Evolutionary conservation across 2,888 invertebrate species (phyloP).

Genomic region (Odontocerum albicorne): DNA sequence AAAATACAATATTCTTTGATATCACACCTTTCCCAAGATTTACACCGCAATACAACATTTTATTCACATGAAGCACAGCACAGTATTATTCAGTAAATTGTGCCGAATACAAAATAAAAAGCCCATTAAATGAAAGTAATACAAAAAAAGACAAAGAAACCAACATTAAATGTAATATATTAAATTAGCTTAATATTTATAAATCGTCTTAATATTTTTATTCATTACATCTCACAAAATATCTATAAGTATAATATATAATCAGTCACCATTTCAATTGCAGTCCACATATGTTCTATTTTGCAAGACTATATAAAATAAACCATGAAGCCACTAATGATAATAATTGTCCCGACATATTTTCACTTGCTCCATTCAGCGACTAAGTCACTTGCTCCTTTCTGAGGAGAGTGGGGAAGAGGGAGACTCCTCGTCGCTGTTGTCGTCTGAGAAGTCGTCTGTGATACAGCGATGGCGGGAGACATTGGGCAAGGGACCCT

Average conservation of each 20-base stretch:
- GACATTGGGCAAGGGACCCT: constrained; percentile 13
- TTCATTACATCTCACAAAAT: background rate
- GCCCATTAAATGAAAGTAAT: too few species aligned
- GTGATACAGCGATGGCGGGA: constrained; percentile 53
- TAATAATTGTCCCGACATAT: background rate
- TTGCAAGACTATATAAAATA: background rate
- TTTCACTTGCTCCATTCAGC: background rate
- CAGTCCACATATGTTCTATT: background rate
- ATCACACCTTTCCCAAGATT: too few species aligned
- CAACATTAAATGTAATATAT: too few species aligned
- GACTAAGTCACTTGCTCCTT: constrained; percentile 13
- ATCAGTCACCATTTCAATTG: background rate
- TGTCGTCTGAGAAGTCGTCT: constrained; percentile 51
- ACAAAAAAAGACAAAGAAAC: too few species aligned
- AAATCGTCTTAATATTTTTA: too few species aligned
- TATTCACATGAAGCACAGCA: too few species aligned
- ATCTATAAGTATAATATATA: background rate
- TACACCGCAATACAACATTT: too few species aligned
- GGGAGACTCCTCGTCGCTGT: constrained; percentile 47
- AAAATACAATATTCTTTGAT: too few species aligned
- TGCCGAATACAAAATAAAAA: too few species aligned
- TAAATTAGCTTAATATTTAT: too few species aligned
- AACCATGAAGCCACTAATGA: background rate
- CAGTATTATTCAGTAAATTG: too few species aligned
- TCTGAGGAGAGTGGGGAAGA: constrained; percentile 2